These are phyloP conservation scores for Pachymerium ferrugineum DNA, from an alignment of 2,888 invertebrate species.

Conservation along the genomic window DNA sequence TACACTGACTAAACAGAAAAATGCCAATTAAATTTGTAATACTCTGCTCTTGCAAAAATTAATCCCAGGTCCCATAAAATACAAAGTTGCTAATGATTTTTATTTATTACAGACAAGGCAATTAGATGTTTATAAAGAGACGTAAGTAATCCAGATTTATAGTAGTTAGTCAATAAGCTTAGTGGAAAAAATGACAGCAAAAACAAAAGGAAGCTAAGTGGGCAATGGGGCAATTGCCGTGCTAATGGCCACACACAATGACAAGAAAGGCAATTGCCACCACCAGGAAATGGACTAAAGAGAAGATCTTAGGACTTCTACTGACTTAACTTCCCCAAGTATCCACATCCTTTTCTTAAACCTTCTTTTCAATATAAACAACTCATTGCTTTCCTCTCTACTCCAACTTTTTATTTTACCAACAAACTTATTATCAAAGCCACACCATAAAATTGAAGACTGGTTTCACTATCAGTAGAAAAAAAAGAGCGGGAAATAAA, in stretches of 20 bases:
- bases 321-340: background rate
- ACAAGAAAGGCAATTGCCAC: background rate
- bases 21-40: background rate
- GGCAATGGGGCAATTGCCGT: background rate
- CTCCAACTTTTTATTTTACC: background rate
- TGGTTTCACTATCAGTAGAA: background rate
- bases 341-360: background rate
- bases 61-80: no score
- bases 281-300: background rate
- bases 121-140: background rate
- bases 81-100: no score
- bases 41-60: no score
- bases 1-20: background rate
- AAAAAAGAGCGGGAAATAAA: background rate
- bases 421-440: background rate
- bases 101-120: no score
- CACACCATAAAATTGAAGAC: background rate
- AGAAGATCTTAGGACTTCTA: background rate
- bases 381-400: background rate
- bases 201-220: background rate
- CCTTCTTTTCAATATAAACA: background rate
- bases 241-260: background rate
- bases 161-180: background rate
- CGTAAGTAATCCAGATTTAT: background rate
- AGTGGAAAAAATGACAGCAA: background rate